Conservation (phyloP, 2,113 vertebrate species). For the Egretta garzetta region DNA sequence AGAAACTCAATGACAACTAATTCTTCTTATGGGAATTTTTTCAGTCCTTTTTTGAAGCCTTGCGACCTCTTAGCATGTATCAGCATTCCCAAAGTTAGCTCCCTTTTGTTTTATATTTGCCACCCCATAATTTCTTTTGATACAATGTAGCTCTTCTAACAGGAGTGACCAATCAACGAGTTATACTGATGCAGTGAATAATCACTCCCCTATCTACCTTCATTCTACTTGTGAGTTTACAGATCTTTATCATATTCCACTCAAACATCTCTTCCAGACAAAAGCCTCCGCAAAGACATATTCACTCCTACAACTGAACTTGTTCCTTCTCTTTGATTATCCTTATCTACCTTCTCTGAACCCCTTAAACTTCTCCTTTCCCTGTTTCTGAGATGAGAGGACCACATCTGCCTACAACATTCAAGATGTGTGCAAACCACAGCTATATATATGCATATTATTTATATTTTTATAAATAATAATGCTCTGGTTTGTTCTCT, state of each 20-base stretch:
- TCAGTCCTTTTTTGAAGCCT: background rate
- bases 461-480: background rate
- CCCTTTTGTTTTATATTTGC: background rate
- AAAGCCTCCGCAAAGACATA: background rate
- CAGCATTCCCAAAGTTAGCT: background rate
- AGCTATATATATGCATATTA: background rate
- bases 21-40: background rate
- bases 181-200: background rate
- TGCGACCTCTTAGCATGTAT: accelerated
- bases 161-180: background rate
- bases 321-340: background rate
- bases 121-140: background rate
- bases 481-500: background rate
- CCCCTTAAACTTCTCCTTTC: background rate
- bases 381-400: background rate
- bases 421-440: background rate
- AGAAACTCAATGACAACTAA: background rate
- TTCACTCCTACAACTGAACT: background rate
- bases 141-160: background rate
- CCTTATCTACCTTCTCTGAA: background rate
- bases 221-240: background rate
- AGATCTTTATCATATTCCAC: background rate
- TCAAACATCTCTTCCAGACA: background rate
- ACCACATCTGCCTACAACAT: background rate
- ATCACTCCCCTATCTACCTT: background rate